phyloP scores from a whole-genome alignment of 2,888 invertebrate genomes.

The Antheraea yamamai region DNA sequence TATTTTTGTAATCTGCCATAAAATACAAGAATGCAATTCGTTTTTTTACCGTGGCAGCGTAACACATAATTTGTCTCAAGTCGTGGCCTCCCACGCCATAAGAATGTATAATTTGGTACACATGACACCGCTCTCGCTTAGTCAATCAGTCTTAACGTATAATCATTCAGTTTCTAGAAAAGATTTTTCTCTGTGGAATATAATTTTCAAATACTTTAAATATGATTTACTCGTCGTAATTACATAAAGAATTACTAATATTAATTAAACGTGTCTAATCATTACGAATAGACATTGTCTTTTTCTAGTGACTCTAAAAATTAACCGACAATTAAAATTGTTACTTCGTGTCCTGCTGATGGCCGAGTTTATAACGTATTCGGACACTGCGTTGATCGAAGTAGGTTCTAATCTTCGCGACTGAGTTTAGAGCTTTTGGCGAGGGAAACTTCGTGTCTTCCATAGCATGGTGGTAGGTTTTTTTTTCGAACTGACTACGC shows the following conservation, averaged over 20 bases:
- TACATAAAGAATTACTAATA: neutral
- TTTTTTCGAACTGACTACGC: too few relatives aligned
- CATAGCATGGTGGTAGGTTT: too few relatives aligned
- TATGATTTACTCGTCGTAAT: neutral
- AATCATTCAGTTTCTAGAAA: slow-evolving; percentile 50
- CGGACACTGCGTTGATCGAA: too few relatives aligned
- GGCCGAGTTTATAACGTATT: too few relatives aligned
- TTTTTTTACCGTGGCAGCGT: slow-evolving; percentile 42
- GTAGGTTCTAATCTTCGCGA: too few relatives aligned
- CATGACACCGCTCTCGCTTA: slow-evolving; percentile 50
- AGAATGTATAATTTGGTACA: slow-evolving; percentile 48
- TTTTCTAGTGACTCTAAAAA: too few relatives aligned
- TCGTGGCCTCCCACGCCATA: slow-evolving; percentile 53
- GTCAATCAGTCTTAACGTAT: slow-evolving; percentile 47
- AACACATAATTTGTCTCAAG: slow-evolving; percentile 48
- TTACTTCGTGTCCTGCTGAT: too few relatives aligned
- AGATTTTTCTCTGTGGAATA: slow-evolving; percentile 20
- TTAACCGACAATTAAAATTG: too few relatives aligned
- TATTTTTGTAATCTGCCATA: neutral
- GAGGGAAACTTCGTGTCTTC: too few relatives aligned
- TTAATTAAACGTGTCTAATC: neutral
- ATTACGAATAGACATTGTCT: neutral
- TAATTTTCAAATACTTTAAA: neutral
- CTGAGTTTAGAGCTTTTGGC: too few relatives aligned
- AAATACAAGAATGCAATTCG: slow-evolving; percentile 24